Evolutionary conservation across 2,113 vertebrate species (phyloP), one percentile per base, ranked within the genome.

Genomic region (Tachycineta bicolor): DNA sequence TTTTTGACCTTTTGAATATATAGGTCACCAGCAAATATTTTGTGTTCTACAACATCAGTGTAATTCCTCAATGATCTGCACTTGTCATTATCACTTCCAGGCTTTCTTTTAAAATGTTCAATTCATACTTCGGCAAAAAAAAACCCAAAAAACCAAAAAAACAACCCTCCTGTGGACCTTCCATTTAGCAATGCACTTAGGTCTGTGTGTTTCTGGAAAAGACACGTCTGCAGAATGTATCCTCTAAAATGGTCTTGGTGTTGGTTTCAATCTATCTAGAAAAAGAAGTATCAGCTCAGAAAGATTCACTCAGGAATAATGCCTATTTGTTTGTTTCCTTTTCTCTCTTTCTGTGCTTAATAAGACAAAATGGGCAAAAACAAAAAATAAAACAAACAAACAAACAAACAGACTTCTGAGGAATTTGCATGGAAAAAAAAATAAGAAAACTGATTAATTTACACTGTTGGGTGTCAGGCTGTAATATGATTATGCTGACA

Each of bases 401-500:
- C 37, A 33, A 47, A 23, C 37, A 37, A 37, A 37, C 37, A 39
- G 50, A 25, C 8, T 43, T 92, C 34, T 31, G 59, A 69, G 11
- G 37, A 77, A 73, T 80, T 62, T 70, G 49, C 41, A 43, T 78
- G 16, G 12, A 58, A 81, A 87, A 62, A 91, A 89, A 90, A 87
- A 62, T 88, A 89, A 53, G 15, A 67, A 75, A 22, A 89, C 41
- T 80, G 65, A 96, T 97, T 95, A 93, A 95, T 96, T 97, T 97
- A 94, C 87, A 95, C 58, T 89, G 60, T n/a, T 0, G 3, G 46
- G 52, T 96, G 68, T 96, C 87, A 97, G 74, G 44, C 89, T 96
- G 65, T 94, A 96, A 97, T 92, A 85, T 92, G 90, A 97, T 94
- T 93, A 65, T 86, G 59, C 70, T 92, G 86, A 83, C 70, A 97